A percentile compares a stretch with the other conserved stretches of the same genome.
Evolutionary conservation across 1,140 invertebrate genomes (phyloP).

Genomic region (Drosophila tristis): DNA sequence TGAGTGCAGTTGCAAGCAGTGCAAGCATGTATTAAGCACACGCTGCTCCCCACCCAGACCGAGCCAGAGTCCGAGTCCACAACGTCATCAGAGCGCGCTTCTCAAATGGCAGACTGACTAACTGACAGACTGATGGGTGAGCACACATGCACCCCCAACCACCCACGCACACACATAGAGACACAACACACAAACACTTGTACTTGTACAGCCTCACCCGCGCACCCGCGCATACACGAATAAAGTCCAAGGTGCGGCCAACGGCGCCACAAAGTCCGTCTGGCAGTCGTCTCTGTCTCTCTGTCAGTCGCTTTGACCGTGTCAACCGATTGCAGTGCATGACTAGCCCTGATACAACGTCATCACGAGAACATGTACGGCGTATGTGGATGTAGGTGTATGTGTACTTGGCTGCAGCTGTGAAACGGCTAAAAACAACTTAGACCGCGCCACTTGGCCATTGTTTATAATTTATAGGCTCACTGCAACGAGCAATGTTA

Average conservation of each 20-base stretch:
- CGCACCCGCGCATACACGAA: background rate
- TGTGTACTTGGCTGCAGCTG: slow-evolving; percentile 2
- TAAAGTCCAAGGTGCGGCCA: slow-evolving; percentile 53
- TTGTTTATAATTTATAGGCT: slow-evolving; percentile 62
- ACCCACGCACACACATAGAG: slow-evolving; percentile 21
- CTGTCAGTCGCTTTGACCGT: slow-evolving; percentile 33
- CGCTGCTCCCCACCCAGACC: slow-evolving; percentile 8
- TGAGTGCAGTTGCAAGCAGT: slow-evolving; percentile 6
- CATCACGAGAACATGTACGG: slow-evolving; percentile 18
- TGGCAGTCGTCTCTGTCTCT: slow-evolving; percentile 23
- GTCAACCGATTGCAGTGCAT: slow-evolving; percentile 17
- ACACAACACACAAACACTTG: slow-evolving; percentile 2
- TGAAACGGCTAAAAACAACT: slow-evolving; percentile 33
- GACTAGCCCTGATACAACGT: slow-evolving; percentile 40
- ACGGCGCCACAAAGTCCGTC: slow-evolving; percentile 66
- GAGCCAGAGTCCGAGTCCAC: slow-evolving; percentile 9
- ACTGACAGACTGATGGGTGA: slow-evolving; percentile 17
- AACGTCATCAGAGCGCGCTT: slow-evolving; percentile 61
- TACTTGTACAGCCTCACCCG: too few species aligned
- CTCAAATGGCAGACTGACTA: slow-evolving; percentile 38
- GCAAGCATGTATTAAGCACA: slow-evolving; percentile 41
- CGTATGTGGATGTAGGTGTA: background rate
- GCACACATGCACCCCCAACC: background rate
- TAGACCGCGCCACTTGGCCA: slow-evolving; percentile 46
- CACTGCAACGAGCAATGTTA: slow-evolving; percentile 24